Conservation (phyloP, 2,113 vertebrate genomes). For the Hippocampus guttulatus region DNA sequence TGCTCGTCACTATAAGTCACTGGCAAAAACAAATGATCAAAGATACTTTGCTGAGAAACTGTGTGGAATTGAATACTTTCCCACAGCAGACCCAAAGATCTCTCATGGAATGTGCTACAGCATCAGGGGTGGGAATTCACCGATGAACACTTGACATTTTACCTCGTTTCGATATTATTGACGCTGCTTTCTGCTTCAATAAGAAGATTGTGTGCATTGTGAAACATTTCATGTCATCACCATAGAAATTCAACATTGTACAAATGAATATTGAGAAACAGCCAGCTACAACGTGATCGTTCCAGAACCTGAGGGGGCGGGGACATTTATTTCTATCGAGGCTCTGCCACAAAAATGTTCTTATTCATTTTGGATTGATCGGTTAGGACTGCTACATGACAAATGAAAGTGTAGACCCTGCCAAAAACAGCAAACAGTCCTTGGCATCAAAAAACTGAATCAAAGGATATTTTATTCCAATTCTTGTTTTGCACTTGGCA, state of each 20-base stretch:
- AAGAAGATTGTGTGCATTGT: neutral
- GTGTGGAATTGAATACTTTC: too few species aligned
- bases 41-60: too few species aligned
- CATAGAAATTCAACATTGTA: neutral
- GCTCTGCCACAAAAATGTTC: neutral
- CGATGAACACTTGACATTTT: too few species aligned
- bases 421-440: slow-evolving; percentile 30
- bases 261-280: slow-evolving; percentile 1
- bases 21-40: too few species aligned
- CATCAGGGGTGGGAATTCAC: too few species aligned
- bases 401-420: slow-evolving; percentile 20
- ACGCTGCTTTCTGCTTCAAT: too few species aligned
- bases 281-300: neutral
- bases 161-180: too few species aligned
- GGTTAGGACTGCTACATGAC: slow-evolving; percentile 17
- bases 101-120: too few species aligned
- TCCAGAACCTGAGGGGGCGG: neutral
- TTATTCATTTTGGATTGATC: slow-evolving; percentile 13
- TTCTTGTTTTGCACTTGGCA: slow-evolving; percentile 10
- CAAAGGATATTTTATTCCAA: neutral
- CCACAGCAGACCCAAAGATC: too few species aligned
- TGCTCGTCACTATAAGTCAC: too few species aligned
- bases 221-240: neutral
- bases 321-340: neutral
- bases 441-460: slow-evolving; percentile 28